A percentile compares a stretch with the other conserved stretches of the same genome.
These are phyloP conservation scores for Scotopteryx bipunctaria DNA, from an alignment of 2,888 invertebrate genomes.

Conservation along the genomic window DNA sequence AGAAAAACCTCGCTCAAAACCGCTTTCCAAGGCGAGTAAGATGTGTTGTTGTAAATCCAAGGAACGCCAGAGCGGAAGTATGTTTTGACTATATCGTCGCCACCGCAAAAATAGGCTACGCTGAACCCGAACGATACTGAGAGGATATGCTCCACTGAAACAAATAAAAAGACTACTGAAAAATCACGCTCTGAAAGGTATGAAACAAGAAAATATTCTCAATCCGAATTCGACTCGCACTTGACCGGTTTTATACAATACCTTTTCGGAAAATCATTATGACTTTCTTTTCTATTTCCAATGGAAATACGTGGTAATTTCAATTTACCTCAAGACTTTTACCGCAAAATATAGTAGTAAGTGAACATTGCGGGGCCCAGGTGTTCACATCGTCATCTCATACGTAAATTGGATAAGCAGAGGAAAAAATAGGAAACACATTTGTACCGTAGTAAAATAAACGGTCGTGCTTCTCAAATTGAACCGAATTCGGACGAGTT, in stretches of 20 bases:
- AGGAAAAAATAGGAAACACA: slow-evolving; percentile 7
- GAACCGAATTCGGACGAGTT: no score
- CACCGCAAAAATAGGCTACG: slow-evolving; percentile 69
- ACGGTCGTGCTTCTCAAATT: not conserved
- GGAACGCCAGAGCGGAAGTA: slow-evolving; percentile 67
- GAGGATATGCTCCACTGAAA: slow-evolving; percentile 83
- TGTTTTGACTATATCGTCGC: slow-evolving; percentile 48
- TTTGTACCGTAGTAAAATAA: not conserved
- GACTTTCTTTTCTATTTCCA: no score
- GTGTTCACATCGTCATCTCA: slow-evolving; percentile 22
- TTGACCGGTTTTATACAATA: no score
- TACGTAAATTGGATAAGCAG: slow-evolving; percentile 32
- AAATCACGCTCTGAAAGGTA: no score
- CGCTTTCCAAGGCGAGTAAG: slow-evolving; percentile 77
- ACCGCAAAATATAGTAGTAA: slow-evolving; percentile 9
- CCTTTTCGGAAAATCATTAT: no score
- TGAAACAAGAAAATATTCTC: no score
- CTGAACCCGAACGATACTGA: slow-evolving; percentile 76
- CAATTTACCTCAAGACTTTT: slow-evolving; percentile 4
- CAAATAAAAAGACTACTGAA: not conserved
- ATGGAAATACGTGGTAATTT: slow-evolving; percentile 4
- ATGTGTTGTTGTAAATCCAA: slow-evolving; percentile 76
- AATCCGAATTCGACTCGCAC: no score
- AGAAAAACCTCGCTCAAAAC: slow-evolving; percentile 74
- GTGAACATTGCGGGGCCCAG: slow-evolving; percentile 16